Evolutionary conservation across 2,113 vertebrate species (phyloP).

Genomic region (Cololabis saira): DNA sequence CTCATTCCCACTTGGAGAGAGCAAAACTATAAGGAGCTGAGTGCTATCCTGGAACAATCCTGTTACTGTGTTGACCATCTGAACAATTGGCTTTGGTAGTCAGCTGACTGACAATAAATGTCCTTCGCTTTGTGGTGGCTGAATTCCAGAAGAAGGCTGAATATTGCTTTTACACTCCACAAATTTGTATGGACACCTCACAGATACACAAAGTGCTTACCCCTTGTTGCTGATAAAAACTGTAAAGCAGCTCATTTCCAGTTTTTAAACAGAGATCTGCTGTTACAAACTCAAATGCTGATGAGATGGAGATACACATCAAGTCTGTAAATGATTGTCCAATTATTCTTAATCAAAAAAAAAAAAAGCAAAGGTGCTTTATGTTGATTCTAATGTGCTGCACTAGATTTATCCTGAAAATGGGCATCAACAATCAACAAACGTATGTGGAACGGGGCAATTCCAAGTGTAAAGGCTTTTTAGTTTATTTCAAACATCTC

Average conservation of each 20-base stretch:
- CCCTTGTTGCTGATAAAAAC: not conserved
- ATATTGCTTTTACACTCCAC: not conserved
- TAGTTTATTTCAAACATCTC: not conserved
- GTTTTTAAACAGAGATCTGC: slow-evolving; percentile 1
- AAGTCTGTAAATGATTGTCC: not conserved
- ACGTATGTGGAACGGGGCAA: not conserved
- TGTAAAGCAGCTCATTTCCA: not conserved
- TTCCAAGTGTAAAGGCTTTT: not conserved
- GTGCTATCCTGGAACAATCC: slow-evolving; percentile 81
- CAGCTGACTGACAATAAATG: not conserved
- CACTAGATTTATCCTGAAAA: not conserved
- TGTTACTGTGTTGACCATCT: slow-evolving; percentile 86
- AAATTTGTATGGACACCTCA: not conserved
- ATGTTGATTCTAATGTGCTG: slow-evolving; percentile 2
- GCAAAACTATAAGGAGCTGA: slow-evolving; percentile 78
- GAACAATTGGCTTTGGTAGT: slow-evolving; percentile 86
- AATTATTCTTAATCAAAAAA: not conserved
- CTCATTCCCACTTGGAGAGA: slow-evolving; percentile 83
- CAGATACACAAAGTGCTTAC: not conserved
- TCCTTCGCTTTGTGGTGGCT: not conserved
- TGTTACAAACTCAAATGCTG: not conserved
- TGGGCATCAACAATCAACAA: not conserved
- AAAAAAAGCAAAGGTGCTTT: slow-evolving; percentile 18
- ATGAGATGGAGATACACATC: not conserved
- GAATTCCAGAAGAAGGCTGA: not conserved